These are phyloP conservation scores for Rhagoletis pomonella DNA, from an alignment of 1,140 invertebrate species.

Conservation along the genomic window DNA sequence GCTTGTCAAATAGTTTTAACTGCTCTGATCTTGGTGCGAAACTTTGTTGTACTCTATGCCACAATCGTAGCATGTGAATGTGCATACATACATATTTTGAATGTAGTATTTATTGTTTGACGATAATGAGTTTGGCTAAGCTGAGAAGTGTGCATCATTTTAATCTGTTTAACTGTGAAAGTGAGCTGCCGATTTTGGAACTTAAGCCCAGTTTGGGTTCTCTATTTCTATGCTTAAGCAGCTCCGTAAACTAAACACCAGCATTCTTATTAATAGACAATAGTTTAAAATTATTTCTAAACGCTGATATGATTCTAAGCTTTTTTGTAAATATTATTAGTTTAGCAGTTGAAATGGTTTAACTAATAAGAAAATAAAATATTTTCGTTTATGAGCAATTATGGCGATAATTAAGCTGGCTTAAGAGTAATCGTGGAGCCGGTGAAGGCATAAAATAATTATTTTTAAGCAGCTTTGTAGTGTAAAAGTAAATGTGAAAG, in stretches of 20 bases:
- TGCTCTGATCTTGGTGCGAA: background rate
- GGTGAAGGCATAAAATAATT: too few species aligned
- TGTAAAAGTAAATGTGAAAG: too few species aligned
- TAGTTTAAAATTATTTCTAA: too few species aligned
- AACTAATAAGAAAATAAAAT: background rate
- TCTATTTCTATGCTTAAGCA: background rate
- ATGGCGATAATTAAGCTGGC: too few species aligned
- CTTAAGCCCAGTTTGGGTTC: too few species aligned
- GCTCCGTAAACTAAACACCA: background rate
- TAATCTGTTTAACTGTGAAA: conserved; percentile 46
- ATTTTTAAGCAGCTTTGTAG: too few species aligned
- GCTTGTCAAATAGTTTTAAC: conserved; percentile 4
- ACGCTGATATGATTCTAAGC: too few species aligned
- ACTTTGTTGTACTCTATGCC: background rate
- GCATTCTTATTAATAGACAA: too few species aligned
- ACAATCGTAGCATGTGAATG: background rate
- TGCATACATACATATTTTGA: background rate
- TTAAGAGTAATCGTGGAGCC: too few species aligned
- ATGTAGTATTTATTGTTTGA: background rate
- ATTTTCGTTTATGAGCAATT: too few species aligned
- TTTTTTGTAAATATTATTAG: too few species aligned
- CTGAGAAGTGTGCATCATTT: conserved; percentile 43
- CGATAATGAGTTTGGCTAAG: conserved; percentile 35
- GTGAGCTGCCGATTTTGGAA: background rate
- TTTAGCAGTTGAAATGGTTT: too few species aligned